Base-by-base conservation (phyloP, 2,797 vertebrate species). In the Corythornis leucogaster region DNA sequence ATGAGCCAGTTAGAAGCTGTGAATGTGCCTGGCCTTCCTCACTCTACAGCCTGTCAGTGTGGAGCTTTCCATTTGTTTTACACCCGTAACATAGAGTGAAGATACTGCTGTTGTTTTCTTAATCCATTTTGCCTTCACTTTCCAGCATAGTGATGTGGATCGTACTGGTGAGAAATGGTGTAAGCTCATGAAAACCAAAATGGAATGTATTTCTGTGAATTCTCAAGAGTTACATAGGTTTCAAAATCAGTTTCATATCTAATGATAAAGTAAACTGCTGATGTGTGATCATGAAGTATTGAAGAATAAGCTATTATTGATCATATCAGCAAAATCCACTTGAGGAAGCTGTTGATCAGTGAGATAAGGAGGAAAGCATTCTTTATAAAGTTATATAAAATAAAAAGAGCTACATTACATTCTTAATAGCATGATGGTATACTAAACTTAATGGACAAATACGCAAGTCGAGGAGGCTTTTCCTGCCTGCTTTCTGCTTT, bases 361-460 rank as follows among this genome's bases (percentile, higher is more conserved):
- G n/a, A 68, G 67, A 73, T 89, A n/a, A 67, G 74, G 54, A 93
- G 81, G 35, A 91, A 71, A 46, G n/a, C 46, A 33, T 87, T 64
- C 21, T 30, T 71, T 80, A 55, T 54, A 50, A 86, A 66, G 57
- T 68, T 95, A 54, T n/a, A n/a, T 25, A 84, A 82, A 81, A 30
- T 51, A 81, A 67, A 62, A 87, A 68, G n/a, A 64, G n/a, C 62
- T 91, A 33, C 76, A 70, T 87, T 93, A 54, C 71, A 48, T 35
- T 58, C 54, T 77, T 80, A 80, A 71, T n/a, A 43, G 15, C 38
- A 43, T 11, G 43, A 14, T 77, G 24, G 11, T 33, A 10, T 7
- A 53, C 8, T 33, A 80, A 63, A 31, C 2, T 87, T 53, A 42
- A 35, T 8, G 30, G 16, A 59, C n/a, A 50, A 48, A 22, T 57